Evolutionary conservation across 2,888 invertebrate species (phyloP), one percentile per base, ranked within the genome.

Genomic region (Epinotia brunnichana): DNA sequence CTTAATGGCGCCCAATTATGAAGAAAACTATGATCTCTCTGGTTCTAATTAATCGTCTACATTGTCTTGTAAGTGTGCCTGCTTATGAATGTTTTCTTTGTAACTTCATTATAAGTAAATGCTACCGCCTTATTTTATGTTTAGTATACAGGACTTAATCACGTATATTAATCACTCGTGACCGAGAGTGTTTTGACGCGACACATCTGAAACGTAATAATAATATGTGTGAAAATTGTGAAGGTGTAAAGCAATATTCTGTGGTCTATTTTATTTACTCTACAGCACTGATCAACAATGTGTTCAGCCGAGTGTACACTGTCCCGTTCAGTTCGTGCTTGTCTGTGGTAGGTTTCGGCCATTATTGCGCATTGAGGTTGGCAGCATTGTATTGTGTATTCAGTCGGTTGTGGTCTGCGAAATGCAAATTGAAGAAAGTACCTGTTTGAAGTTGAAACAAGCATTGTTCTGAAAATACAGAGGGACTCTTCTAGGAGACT

Each of bases 1-100:
- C 19, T 57, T 68, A 60, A 71, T 67, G 29, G 35, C 48, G 17
- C 15, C 67, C 67, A 71, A 71, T 71, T 71, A 71, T 53, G 60
- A 56, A 21, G 29, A 44, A 62, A 69, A 71, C 71, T 67, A 71
- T 67, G 67, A 67, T 66, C 39, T 66, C 48, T 44, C 29, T 29
- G 44, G 62, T 66, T 61, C 35, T 56, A 67, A 71, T 71, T 66
- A 71, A 61, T 54, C 53, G 53, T 24, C 60, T 54, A 54, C 41
- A 24, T 48, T 48, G 48, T 48, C 3, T 15, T 44, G 4, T 15
- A 41, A 53, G 17, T 21, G 51, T 44, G 19, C 24, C 24, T 24
- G 29, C 29, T 29, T 29, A 29, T 29, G 29, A 3, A 29, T 4
- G 2, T 3, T 29, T 29, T 29, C 3, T 4, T 29, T 1, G 3